Conservation (phyloP, 2,888 invertebrate genomes). For the Melinopterus prodromus region DNA sequence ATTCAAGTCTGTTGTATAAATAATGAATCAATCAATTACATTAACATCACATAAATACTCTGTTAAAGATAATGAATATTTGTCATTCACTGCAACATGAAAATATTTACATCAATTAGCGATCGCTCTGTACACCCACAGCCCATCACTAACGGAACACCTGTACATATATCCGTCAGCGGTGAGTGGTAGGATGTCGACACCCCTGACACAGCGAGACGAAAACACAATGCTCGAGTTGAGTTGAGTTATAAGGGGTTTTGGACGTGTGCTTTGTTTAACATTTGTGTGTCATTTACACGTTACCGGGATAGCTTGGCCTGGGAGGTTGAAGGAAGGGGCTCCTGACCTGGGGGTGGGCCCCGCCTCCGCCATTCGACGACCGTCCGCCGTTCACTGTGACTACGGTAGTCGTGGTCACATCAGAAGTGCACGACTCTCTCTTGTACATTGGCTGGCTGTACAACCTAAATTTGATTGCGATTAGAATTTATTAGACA, state of each 20-base stretch:
- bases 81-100: not conserved
- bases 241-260: not conserved
- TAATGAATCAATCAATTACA: not conserved
- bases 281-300: slow-evolving; percentile 35
- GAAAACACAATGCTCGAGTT: not conserved
- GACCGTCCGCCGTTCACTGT: slow-evolving; percentile 57
- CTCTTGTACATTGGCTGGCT: slow-evolving; percentile 79
- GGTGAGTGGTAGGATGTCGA: not conserved
- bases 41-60: not conserved
- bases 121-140: not conserved
- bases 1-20: too few species aligned
- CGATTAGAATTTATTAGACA: not conserved
- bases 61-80: not conserved
- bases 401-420: slow-evolving; percentile 80
- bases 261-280: not conserved
- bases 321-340: slow-evolving; percentile 55
- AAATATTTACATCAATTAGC: not conserved
- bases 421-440: slow-evolving; percentile 81
- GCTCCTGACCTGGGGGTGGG: slow-evolving; percentile 45
- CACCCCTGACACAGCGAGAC: not conserved
- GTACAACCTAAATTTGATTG: slow-evolving; percentile 66
- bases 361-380: slow-evolving; percentile 42
- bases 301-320: slow-evolving; percentile 40
- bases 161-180: not conserved
- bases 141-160: not conserved